Evolutionary conservation across 2,797 vertebrate genomes (phyloP), one percentile per base, ranked within the genome.

Genomic region (Coregonus ussuriensis): DNA sequence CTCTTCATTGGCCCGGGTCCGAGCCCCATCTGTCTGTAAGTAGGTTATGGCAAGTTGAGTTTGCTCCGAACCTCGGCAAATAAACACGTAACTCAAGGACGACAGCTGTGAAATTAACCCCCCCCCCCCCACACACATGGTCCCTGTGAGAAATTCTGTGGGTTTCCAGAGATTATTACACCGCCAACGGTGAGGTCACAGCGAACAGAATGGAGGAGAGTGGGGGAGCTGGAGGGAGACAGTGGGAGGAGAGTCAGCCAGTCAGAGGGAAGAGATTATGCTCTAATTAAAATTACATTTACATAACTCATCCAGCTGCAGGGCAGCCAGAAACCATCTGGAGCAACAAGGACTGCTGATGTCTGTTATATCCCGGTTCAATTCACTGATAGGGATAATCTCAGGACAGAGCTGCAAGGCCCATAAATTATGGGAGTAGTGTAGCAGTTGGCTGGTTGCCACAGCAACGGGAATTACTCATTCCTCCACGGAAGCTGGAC

Each of bases 71-170:
- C 15, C 54, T 37, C 31, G 1, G 16, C 31, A 62, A 74, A 62
- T 62, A 65, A 74, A 47, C 33, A 47, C 31, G 54, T 29, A 41
- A 56, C 71, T 18, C 25, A 31, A 37, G 53, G 53, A 62, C 6
- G 11, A 25, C 59, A 74, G 72, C 72, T 74, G 72, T 51, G 72
- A 51, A 31, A 74, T 74, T 21, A n/a, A 53, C 54, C 53, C 53
- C 3, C n/a, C 25, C 21, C 29, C 52, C 51, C n/a, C n/a, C n/a
- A n/a, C n/a, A n/a, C 15, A 35, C 13, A 6, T 29, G 14, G 18
- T 47, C 56, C 18, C 56, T 74, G 59, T 63, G 56, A 63, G 72
- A 63, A 63, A 65, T 74, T 15, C n/a, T 47, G 56, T 41, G 72
- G 13, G 21, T 63, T 63, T 72, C 71, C 71, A 72, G 68, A 70